A percentile compares a stretch with the other conserved stretches of the same genome.
phyloP scores from a whole-genome alignment of 2,797 vertebrate species.

The Avahi laniger region DNA sequence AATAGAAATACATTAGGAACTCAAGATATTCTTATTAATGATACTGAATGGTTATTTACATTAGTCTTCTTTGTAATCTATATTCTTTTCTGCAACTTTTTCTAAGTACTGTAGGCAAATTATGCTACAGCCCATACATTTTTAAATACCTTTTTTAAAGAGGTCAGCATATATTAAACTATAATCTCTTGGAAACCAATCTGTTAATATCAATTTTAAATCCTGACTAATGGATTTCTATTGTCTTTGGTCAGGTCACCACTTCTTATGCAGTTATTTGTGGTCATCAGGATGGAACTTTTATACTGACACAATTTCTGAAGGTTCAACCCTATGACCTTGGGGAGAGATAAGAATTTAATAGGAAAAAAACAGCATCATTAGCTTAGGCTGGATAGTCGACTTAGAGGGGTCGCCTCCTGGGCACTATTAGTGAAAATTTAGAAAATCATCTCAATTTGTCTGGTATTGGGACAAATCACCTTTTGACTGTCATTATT shows the following conservation, averaged over 20 bases:
- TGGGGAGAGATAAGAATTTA: not conserved
- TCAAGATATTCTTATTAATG: not conserved
- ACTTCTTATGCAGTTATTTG: not conserved
- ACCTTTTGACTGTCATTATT: not conserved
- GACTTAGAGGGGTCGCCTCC: not conserved
- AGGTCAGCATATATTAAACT: not conserved
- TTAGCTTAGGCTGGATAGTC: not conserved
- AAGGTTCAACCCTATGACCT: no score
- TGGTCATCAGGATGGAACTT: rapidly evolving
- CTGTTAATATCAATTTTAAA: not conserved
- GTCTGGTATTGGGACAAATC: not conserved
- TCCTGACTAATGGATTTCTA: not conserved
- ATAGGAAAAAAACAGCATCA: not conserved
- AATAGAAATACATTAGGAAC: not conserved
- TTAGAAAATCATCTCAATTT: not conserved
- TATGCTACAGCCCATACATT: not conserved
- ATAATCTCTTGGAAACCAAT: not conserved
- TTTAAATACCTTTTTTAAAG: not conserved
- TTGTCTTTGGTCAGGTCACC: not conserved
- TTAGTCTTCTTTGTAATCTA: not conserved
- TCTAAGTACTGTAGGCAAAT: not conserved
- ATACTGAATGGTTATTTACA: not conserved
- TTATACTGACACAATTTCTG: not conserved
- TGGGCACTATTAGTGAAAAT: not conserved
- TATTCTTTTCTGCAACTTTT: not conserved